Percentiles rank a stretch among this genome's conserved stretches.
phyloP scores from a whole-genome alignment of 2,888 invertebrate genomes.

The Dasysyrphus tricinctus region DNA sequence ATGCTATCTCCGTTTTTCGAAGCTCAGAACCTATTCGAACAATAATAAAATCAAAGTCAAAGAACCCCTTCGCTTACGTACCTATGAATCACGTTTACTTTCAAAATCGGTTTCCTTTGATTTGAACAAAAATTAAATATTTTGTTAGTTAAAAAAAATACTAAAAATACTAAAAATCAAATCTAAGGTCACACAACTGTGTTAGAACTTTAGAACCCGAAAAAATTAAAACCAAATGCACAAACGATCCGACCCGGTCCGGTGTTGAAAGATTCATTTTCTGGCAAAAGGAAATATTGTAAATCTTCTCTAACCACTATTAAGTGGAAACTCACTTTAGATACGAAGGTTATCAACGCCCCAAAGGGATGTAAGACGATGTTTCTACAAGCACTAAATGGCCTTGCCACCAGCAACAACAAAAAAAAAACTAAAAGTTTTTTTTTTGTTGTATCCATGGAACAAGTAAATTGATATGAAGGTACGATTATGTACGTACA shows the following conservation, averaged over 20 bases:
- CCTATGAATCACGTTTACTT: no score
- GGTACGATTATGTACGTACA: neutral
- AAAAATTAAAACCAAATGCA: neutral
- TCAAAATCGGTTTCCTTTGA: no score
- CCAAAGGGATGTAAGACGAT: slow-evolving; percentile 45
- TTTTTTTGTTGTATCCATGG: slow-evolving; percentile 1
- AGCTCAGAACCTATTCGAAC: no score
- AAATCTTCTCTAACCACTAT: slow-evolving; percentile 6
- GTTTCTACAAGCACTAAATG: slow-evolving; percentile 23
- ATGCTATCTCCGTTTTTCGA: no score
- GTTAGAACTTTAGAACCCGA: neutral
- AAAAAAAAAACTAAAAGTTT: slow-evolving; percentile 13
- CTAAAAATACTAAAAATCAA: no score
- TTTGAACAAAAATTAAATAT: no score
- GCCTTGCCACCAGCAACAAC: slow-evolving; percentile 3
- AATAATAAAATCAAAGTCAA: no score
- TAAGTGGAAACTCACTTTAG: slow-evolving; percentile 6
- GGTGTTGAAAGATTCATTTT: neutral
- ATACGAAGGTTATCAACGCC: slow-evolving; percentile 43
- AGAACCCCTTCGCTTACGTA: no score
- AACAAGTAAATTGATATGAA: slow-evolving; percentile 26
- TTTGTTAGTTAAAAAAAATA: no score
- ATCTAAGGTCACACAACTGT: neutral
- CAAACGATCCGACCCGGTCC: neutral
- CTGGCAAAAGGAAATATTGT: neutral